Conservation (phyloP, 2,888 invertebrate genomes). For the Ecliptopera silaceata region DNA sequence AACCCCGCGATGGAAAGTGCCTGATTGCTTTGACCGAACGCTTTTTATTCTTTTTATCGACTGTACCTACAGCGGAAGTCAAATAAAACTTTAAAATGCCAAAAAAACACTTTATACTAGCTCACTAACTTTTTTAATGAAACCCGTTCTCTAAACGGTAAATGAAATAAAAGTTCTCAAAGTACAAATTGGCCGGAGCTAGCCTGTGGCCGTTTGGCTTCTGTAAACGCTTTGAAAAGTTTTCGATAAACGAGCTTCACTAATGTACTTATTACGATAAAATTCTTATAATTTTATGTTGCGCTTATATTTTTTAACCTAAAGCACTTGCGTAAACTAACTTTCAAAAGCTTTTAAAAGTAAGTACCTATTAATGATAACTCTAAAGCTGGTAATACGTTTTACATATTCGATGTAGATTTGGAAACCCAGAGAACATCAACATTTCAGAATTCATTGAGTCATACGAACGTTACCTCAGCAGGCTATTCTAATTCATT, state of each 20-base stretch:
- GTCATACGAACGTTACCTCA: too few relatives aligned
- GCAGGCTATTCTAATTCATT: too few relatives aligned
- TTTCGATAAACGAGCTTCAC: neutral
- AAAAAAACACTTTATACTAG: neutral
- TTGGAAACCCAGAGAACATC: too few relatives aligned
- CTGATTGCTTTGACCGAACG: neutral
- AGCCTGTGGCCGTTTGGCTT: constrained; percentile 11
- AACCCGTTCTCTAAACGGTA: constrained; percentile 9
- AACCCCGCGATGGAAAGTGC: neutral
- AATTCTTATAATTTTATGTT: neutral
- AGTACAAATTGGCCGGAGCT: constrained; percentile 7
- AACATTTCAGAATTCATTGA: too few relatives aligned
- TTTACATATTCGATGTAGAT: too few relatives aligned
- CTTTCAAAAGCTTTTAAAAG: neutral
- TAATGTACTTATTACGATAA: neutral
- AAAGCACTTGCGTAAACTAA: neutral
- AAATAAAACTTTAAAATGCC: neutral
- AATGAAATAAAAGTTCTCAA: constrained; percentile 16
- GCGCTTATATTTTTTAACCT: neutral
- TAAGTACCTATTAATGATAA: neutral
- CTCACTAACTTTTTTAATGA: constrained; percentile 5
- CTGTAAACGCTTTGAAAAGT: constrained; percentile 17
- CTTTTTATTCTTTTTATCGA: neutral
- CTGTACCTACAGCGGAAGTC: neutral
- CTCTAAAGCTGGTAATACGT: too few relatives aligned